These are phyloP conservation scores for Heliocidaris erythrogramma DNA, from an alignment of 35 echinoderm and acorn worm genomes.

Conservation along the genomic window DNA sequence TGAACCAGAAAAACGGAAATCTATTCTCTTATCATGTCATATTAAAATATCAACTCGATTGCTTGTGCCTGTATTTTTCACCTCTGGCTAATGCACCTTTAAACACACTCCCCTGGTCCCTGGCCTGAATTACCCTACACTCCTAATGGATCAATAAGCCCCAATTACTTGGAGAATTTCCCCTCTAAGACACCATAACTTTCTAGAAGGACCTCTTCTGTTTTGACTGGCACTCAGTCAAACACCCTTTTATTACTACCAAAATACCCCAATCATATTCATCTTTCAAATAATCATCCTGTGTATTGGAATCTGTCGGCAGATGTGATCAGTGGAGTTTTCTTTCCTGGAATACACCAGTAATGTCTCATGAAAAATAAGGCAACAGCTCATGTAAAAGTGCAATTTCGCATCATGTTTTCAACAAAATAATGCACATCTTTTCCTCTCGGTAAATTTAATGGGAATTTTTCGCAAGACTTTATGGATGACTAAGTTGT, in stretches of 20 bases:
- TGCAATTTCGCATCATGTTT: too few relatives aligned
- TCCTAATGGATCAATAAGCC: not conserved
- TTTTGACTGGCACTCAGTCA: not conserved
- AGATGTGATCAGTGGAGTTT: not conserved
- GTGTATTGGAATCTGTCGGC: not conserved
- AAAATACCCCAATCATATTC: not conserved
- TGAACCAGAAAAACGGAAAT: too few relatives aligned
- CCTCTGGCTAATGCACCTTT: not conserved
- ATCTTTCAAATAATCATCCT: not conserved
- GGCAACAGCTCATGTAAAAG: too few relatives aligned
- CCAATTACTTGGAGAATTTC: constrained; percentile 11
- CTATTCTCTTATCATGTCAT: too few relatives aligned
- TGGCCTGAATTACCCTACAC: not conserved
- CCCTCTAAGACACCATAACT: not conserved
- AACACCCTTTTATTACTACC: not conserved
- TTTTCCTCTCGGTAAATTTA: too few relatives aligned
- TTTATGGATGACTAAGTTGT: too few relatives aligned
- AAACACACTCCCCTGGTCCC: not conserved
- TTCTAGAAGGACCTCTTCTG: not conserved
- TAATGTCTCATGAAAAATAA: too few relatives aligned
- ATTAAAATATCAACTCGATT: too few relatives aligned
- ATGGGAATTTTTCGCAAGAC: too few relatives aligned
- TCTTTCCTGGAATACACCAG: too few relatives aligned
- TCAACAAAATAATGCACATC: too few relatives aligned
- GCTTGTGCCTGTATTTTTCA: too few relatives aligned